Base-by-base conservation (phyloP, 2,113 vertebrate genomes). In the Dasyurus viverrinus region DNA sequence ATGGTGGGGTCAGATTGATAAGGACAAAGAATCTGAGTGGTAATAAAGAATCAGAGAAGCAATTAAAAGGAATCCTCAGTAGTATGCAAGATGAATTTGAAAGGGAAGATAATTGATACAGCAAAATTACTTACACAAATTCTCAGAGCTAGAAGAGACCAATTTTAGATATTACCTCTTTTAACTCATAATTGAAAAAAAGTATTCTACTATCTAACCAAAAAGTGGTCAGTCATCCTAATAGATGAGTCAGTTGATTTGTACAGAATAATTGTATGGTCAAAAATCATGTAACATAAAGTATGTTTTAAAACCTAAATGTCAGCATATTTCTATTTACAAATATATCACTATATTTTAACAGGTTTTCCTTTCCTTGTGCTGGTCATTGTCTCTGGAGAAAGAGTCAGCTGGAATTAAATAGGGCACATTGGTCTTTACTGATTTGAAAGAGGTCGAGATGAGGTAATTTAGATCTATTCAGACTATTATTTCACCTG, bases 401-500 rank as follows among this genome's bases (percentile, higher is more conserved):
- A 96, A 1, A 93, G 19, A 54, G 46, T 47, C 27, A 90, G 94
- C 53, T 94, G 90, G 91, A 96, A 96, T 93, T 89, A 90, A 90
- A 90, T 54, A 95, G 93, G 90, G 97, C 0, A 3, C 53, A 94
- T 89, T 95, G 89, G 68, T 96, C 89, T 94, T 93, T 84, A 94
- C 24, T 96, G 92, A 98, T 97, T 98, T 97, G 95, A 98, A 98
- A 95, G 90, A 98, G 94, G 96, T 97, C 93, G 90, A 97, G 94
- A 97, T 96, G 97, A 98, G 93, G 91, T 97, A 98, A 98, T 97
- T 95, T 92, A 97, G 93, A 97, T 54, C 57, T 92, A 95, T 97
- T 96, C 91, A 97, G 96, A 96, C 96, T 97, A 97, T 98, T 98
- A 98, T 97, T 98, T 98, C 95, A 98, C 93, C 92, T 96, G 96